phyloP scores from a whole-genome alignment of 2,888 invertebrate genomes.

The Geotrupes spiniger region DNA sequence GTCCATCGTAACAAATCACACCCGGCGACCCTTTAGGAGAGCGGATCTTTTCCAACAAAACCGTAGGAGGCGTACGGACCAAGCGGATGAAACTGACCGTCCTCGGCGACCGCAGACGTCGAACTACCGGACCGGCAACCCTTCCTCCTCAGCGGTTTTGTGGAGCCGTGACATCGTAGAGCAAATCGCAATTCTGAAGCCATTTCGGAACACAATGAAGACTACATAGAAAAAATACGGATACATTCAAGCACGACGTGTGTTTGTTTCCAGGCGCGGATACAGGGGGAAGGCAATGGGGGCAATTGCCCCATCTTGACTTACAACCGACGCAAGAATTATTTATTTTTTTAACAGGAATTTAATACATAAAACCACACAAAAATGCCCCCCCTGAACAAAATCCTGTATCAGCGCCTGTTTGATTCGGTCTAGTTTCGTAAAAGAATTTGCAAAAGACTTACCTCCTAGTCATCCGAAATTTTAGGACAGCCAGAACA shows the following conservation, averaged over 20 bases:
- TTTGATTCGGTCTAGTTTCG: constrained; percentile 3
- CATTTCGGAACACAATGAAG: constrained; percentile 71
- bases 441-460: constrained; percentile 29
- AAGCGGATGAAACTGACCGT: constrained; percentile 48
- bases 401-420: too few species aligned
- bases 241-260: too few species aligned
- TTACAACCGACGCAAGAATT: too few species aligned
- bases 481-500: constrained; percentile 51
- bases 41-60: constrained; percentile 55
- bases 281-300: too few species aligned
- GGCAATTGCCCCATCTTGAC: too few species aligned
- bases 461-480: constrained; percentile 54
- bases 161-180: constrained; percentile 62
- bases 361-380: constrained; percentile 12
- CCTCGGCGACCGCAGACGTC: constrained; percentile 36
- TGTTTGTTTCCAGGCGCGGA: too few species aligned
- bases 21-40: too few species aligned
- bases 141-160: constrained; percentile 51
- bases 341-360: neutral
- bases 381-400: too few species aligned
- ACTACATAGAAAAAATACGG: constrained; percentile 53
- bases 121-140: constrained; percentile 33
- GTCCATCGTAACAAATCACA: too few species aligned
- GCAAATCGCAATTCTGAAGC: constrained; percentile 68
- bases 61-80: constrained; percentile 65